Percentiles rank a stretch among this genome's conserved stretches.
phyloP scores from a whole-genome alignment of 2,113 vertebrate genomes.

The Bubo blakistoni region DNA sequence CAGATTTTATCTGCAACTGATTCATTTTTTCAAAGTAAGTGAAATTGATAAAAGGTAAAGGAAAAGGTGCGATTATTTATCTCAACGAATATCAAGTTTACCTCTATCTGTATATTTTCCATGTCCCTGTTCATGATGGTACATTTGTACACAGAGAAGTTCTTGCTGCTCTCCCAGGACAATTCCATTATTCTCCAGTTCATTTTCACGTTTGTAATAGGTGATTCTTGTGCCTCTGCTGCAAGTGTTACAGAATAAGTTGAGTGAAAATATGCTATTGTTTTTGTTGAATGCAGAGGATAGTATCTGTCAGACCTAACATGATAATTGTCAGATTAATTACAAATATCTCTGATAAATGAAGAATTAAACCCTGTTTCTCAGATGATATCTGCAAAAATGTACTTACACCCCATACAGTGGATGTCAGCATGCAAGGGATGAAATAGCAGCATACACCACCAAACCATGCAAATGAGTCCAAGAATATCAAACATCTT shows the following conservation, averaged over 20 bases:
- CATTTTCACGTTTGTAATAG: neutral
- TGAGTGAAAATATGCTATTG: neutral
- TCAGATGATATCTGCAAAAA: neutral
- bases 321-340: neutral
- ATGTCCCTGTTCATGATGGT: accelerated
- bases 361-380: neutral
- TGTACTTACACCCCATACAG: constrained; percentile 5
- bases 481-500: neutral
- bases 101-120: accelerated
- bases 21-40: neutral
- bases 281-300: neutral
- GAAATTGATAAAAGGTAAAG: neutral
- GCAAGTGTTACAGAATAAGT: neutral
- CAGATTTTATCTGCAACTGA: neutral
- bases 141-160: neutral
- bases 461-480: neutral
- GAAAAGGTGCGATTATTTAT: neutral
- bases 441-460: neutral
- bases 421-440: neutral
- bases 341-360: neutral
- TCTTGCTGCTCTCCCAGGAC: constrained; percentile 39
- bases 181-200: constrained; percentile 5
- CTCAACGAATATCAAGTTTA: neutral
- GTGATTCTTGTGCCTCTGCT: neutral
- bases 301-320: neutral